Base-by-base conservation (phyloP, 2,113 vertebrate species). In the Scomber colias region DNA sequence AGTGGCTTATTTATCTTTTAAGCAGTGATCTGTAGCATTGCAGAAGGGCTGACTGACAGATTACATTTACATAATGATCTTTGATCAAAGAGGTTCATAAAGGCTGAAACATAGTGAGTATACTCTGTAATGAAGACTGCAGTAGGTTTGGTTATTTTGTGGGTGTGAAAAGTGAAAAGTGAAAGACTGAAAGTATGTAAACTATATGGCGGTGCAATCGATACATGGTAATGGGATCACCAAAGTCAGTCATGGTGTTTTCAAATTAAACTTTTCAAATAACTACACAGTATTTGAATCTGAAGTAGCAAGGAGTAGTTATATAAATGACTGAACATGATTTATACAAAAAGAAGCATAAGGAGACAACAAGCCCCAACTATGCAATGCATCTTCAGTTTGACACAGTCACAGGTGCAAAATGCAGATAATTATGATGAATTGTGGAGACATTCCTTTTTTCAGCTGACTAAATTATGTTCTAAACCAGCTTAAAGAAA, bases 351-450 rank as follows among this genome's bases (percentile, higher is more conserved):
- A 21, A 13, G 21, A 31, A 19, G 27, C n/a, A 72, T 24, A 48
- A 19, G 50, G 6, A 55, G 49, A 45, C 4, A 61, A 48, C 44
- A 57, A 5, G 16, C 11, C 56, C 16, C 31, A n/a, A 3, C 2
- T 15, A 11, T 35, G 45, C 17, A 40, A 31, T 46, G 9, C 46
- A 46, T 46, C 9, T 54, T 78, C 48, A 48, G 50, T 40, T 12
- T 49, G 44, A 31, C 17, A 67, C 46, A 24, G 64, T 69, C 53
- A 72, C 59, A 74, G 63, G 53, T 81, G 73, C 64, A 63, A 60
- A 63, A 53, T 16, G 75, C 50, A 79, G 57, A 60, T 80, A 56
- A 77, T 77, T 49, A 71, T 77, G 73, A 84, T 81, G 11, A 84
- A 81, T 67, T 66, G 48, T 30, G 11, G 6, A 55, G 48, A 62